These are phyloP conservation scores for Dryobota labecula DNA, from an alignment of 2,888 invertebrate genomes.

Conservation along the genomic window DNA sequence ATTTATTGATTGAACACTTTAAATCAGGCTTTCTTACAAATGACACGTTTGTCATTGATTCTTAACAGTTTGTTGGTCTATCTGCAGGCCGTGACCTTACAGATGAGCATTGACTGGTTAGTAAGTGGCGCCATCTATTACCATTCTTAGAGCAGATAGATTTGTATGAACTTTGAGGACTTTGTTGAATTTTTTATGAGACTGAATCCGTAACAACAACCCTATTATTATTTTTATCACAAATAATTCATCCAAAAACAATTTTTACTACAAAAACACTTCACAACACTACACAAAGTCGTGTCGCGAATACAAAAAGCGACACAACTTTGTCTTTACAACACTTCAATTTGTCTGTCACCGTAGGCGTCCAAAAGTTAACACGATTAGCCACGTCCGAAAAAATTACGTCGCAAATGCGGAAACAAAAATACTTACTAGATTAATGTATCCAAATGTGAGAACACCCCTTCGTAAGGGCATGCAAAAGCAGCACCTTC, in stretches of 20 bases:
- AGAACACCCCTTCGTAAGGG: conserved; percentile 81
- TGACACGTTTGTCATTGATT: conserved; percentile 30
- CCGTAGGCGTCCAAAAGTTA: conserved; percentile 49
- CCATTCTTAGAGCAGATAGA: too few species aligned
- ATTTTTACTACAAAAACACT: neutral
- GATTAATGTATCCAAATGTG: conserved; percentile 79
- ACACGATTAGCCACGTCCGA: conserved; percentile 36
- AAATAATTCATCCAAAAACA: neutral
- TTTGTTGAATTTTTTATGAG: neutral
- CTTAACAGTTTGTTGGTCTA: conserved; percentile 20
- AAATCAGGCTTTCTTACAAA: neutral
- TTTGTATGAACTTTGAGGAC: neutral
- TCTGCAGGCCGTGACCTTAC: conserved; percentile 39
- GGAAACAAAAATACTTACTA: conserved; percentile 74
- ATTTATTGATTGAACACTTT: neutral
- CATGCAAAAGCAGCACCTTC: conserved; percentile 84
- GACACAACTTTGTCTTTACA: neutral
- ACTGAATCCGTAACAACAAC: neutral
- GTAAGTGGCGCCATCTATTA: conserved; percentile 36
- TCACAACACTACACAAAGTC: neutral
- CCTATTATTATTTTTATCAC: neutral
- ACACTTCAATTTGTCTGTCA: conserved; percentile 17
- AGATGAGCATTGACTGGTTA: conserved; percentile 10
- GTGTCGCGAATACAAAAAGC: neutral
- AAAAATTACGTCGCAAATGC: conserved; percentile 41